Percentiles rank a stretch among this genome's conserved stretches.
Conservation (phyloP, 2,113 vertebrate species). For the Cromileptes altivelis region DNA sequence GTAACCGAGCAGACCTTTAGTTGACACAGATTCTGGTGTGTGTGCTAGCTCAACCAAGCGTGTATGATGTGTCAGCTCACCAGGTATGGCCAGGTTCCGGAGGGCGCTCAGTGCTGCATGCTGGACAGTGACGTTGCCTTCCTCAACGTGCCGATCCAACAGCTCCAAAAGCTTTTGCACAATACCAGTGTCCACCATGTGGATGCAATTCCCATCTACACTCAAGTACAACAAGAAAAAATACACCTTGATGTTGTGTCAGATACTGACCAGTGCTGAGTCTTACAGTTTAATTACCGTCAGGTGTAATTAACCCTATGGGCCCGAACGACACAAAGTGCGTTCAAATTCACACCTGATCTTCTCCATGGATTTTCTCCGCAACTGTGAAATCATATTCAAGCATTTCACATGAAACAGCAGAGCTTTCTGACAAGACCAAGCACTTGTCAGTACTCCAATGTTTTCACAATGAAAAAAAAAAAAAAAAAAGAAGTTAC, state of each 20-base stretch:
- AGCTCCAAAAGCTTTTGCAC: constrained; percentile 96
- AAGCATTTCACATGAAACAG: too few species aligned
- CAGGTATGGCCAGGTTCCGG: constrained; percentile 96
- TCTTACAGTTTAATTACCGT: background rate
- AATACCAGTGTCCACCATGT: constrained; percentile 98
- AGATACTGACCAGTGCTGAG: background rate
- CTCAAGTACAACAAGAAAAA: background rate
- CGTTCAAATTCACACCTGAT: too few species aligned
- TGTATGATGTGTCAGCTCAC: constrained; percentile 74
- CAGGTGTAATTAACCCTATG: background rate
- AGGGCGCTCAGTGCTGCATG: constrained; percentile 97
- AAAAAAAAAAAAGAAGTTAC: too few species aligned
- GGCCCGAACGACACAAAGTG: too few species aligned
- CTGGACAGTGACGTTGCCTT: constrained; percentile 97
- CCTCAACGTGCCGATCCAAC: constrained; percentile 94
- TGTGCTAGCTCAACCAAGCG: too few species aligned
- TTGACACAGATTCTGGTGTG: too few species aligned
- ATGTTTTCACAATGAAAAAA: too few species aligned
- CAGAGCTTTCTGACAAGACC: too few species aligned
- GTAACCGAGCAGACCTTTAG: too few species aligned
- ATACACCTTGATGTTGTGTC: background rate
- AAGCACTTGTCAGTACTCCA: too few species aligned
- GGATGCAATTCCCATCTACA: constrained; percentile 97
- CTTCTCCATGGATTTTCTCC: too few species aligned
- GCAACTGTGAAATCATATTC: too few species aligned